Conservation (phyloP, 2,888 invertebrate genomes). For the Callyntrura sp. region DNA sequence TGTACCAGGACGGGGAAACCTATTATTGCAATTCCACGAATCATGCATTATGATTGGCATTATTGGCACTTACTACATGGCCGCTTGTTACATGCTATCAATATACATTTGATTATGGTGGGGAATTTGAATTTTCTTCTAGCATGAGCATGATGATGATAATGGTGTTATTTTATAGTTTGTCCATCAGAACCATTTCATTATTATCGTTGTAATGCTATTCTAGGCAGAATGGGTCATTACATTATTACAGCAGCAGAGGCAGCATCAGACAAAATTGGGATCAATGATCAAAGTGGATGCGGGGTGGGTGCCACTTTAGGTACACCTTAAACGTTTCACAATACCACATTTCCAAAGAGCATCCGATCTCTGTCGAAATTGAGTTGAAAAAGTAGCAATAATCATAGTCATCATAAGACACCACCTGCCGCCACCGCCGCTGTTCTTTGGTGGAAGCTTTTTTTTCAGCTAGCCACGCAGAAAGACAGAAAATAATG, state of each 20-base stretch:
- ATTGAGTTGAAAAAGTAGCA: background rate
- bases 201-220: conserved; percentile 11
- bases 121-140: background rate
- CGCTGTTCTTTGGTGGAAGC: background rate
- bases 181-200: conserved; percentile 15
- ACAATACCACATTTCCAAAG: background rate
- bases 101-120: conserved; percentile 5
- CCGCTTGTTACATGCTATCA: background rate
- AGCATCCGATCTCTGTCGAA: background rate
- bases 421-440: background rate
- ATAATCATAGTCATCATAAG: background rate
- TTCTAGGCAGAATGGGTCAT: too few relatives aligned
- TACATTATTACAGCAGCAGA: too few relatives aligned
- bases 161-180: background rate
- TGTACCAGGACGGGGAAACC: background rate
- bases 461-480: too few relatives aligned
- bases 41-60: conserved; percentile 20
- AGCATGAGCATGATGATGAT: background rate
- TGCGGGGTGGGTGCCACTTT: too few relatives aligned
- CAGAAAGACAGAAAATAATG: background rate
- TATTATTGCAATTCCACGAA: background rate
- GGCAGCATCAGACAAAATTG: background rate
- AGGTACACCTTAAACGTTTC: background rate
- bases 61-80: conserved; percentile 24
- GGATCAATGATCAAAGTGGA: conserved; percentile 28